A percentile compares a stretch with the other conserved stretches of the same genome.
phyloP scores from a whole-genome alignment of 2,113 vertebrate species.

The Aegotheles bennettii region DNA sequence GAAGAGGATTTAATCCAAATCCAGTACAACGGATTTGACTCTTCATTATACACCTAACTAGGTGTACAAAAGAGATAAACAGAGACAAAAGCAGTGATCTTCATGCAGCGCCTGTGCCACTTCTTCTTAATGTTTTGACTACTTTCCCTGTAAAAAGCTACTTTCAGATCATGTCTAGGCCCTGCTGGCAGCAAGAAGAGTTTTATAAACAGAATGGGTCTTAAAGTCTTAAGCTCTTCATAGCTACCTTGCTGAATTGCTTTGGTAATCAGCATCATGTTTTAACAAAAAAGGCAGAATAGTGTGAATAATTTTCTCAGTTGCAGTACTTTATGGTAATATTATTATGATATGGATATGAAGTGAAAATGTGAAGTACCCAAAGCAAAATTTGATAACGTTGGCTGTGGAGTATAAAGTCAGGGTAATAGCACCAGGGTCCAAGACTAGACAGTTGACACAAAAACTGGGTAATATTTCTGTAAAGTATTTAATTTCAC shows the following conservation, averaged over 20 bases:
- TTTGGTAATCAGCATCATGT: neutral
- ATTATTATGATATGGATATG: neutral
- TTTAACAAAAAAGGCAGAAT: neutral
- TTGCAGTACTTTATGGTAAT: neutral
- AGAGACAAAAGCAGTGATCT: neutral
- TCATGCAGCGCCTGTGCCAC: neutral
- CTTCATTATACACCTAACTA: neutral
- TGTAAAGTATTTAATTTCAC: neutral
- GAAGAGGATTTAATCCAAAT: neutral
- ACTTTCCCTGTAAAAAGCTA: neutral
- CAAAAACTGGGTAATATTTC: neutral
- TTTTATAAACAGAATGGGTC: neutral
- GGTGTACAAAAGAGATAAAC: neutral
- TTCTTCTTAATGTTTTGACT: neutral
- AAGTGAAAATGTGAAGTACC: neutral
- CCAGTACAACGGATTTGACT: neutral
- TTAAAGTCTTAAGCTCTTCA: neutral
- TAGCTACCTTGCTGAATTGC: neutral
- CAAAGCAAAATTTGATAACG: neutral
- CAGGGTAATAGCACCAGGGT: neutral
- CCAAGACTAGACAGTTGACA: neutral
- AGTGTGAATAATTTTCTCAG: neutral
- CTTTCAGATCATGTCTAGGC: neutral
- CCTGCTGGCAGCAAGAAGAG: neutral
- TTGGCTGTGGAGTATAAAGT: neutral